Base-by-base conservation (phyloP, 2,888 invertebrate genomes). In the Heliothis peltigera region DNA sequence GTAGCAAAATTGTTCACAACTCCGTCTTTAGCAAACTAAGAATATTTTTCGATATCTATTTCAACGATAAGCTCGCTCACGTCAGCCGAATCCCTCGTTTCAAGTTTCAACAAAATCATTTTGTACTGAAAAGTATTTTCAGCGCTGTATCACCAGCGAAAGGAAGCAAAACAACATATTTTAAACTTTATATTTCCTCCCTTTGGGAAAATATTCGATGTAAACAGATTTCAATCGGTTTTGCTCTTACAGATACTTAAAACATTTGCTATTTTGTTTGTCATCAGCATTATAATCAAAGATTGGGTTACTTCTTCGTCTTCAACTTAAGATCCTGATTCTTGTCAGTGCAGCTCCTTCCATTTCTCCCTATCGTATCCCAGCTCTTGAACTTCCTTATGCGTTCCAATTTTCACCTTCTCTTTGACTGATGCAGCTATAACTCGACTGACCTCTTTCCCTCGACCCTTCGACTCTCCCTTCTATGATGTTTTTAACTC, bases 171-270 rank as follows among this genome's bases (percentile, higher is more conserved):
- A 35, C 35, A 35, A 35, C 35, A 35, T 35, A 35, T 62, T 75
- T 71, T 57, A 68, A 62, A 69, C 62, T 54, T 74, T 46, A 71
- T 74, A 56, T 43, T 62, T 71, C 71, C 75, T 51, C 53, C 18
- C 17, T 22, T 57, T 7, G 4, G n/a, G 49, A 48, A 74, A 57
- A 75, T 71, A 62, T 71, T 68, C 8, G 46, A 69, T 69, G 42
- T 46, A 48, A 53, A 71, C 42, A 46, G 53, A 57, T 46, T 54
- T 49, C 46, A 47, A 47, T 44, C 49, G 46, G 48, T 22, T 10
- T 57, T 74, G 53, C 25, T 44, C 44, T 7, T 61, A 43, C 42
- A 17, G n/a, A n/a, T n/a, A n/a, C n/a, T n/a, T n/a, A 61, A 61
- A 44, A 61, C 32, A 56, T 70, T 61, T 42, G 35, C 22, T 51